phyloP scores from a whole-genome alignment of 2,797 vertebrate genomes.

The Catharus ustulatus region DNA sequence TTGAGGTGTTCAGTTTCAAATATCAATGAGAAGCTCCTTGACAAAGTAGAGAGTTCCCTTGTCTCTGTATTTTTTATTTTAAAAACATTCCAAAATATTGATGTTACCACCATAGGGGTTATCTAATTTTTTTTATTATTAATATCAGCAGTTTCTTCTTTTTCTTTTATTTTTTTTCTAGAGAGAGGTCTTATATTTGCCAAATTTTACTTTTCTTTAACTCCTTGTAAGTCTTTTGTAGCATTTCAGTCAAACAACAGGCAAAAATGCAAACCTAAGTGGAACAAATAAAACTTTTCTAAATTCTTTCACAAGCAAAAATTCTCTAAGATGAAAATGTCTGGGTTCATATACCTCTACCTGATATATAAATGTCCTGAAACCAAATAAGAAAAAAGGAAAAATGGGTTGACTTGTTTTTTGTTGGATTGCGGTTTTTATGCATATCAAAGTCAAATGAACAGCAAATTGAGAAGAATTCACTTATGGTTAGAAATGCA shows the following conservation, averaged over 20 bases:
- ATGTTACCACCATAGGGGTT: constrained; percentile 42
- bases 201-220: constrained; percentile 54
- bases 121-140: constrained; percentile 25
- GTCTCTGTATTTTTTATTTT: constrained; percentile 41
- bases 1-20: constrained; percentile 46
- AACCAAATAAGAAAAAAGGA: constrained; percentile 71
- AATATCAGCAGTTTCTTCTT: not conserved
- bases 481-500: constrained; percentile 68
- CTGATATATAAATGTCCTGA: constrained; percentile 75
- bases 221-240: constrained; percentile 31
- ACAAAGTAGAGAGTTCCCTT: constrained; percentile 30
- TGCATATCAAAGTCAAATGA: constrained; percentile 74
- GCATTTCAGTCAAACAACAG: constrained; percentile 46
- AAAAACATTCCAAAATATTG: constrained; percentile 51
- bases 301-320: constrained; percentile 72
- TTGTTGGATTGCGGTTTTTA: constrained; percentile 67
- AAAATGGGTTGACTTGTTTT: constrained; percentile 70
- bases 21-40: not conserved
- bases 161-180: not conserved
- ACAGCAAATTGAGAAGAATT: constrained; percentile 66
- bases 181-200: constrained; percentile 8
- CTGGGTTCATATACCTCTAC: constrained; percentile 51
- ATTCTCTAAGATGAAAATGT: constrained; percentile 66
- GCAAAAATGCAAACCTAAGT: constrained; percentile 73
- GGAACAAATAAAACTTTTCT: constrained; percentile 71